Percentiles rank a stretch among this genome's conserved stretches.
These are phyloP conservation scores for Oxyruncus cristatus DNA, from an alignment of 2,113 vertebrate genomes.

Conservation along the genomic window DNA sequence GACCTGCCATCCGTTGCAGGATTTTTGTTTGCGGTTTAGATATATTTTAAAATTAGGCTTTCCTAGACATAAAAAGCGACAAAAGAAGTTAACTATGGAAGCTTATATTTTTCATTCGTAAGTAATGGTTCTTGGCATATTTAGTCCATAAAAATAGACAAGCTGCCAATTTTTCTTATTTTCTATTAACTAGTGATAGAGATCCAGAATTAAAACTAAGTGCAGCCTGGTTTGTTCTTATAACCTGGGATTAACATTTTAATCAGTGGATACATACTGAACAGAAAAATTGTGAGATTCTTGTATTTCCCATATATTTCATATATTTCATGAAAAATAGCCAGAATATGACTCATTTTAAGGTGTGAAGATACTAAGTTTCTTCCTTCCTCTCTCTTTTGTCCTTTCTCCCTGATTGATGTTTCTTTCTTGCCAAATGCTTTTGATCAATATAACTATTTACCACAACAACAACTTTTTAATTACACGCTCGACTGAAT, in stretches of 20 bases:
- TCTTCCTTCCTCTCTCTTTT: not conserved
- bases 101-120: not conserved
- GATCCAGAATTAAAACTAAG: not conserved
- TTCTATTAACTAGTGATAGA: not conserved
- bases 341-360: not conserved
- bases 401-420: conserved; percentile 13
- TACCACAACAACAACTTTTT: conserved; percentile 74
- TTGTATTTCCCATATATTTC: not conserved
- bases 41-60: conserved; percentile 4
- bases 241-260: not conserved
- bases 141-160: not conserved
- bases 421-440: conserved; percentile 63
- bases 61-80: not conserved
- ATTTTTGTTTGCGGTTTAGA: not conserved
- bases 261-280: not conserved
- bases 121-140: not conserved
- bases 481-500: conserved; percentile 80
- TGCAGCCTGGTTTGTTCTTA: not conserved
- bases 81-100: not conserved
- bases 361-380: not conserved
- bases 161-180: not conserved
- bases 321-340: not conserved
- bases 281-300: not conserved
- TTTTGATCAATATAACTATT: conserved; percentile 31
- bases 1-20: not conserved